Base-by-base conservation (phyloP, 2,113 vertebrate species). In the Sander lucioperca region DNA sequence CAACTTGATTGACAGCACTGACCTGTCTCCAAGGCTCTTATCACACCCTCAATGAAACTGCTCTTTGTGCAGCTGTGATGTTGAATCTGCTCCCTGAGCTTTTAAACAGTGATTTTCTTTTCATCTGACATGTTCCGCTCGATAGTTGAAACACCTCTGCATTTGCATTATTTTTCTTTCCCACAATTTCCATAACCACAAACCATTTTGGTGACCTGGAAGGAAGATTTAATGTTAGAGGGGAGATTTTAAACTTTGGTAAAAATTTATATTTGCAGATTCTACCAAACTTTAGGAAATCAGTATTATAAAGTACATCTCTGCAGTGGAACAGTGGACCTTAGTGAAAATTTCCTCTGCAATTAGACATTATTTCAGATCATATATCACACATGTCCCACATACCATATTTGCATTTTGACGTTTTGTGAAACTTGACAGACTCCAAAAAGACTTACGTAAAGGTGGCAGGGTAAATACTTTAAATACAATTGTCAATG, bases 1-100 rank as follows among this genome's bases (percentile, higher is more conserved):
- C 5, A 51, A 30, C 65, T 43, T 78, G 65, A 71, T 5, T 54
- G 67, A 54, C 58, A 71, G 19, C 36, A 30, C 58, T 71, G 67
- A 64, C 57, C 47, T 62, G 57, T 69, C 43, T 51, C 15, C 30
- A 43, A 61, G 23, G 48, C 36, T 71, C 77, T 71, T 36, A 71
- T 79, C 76, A 43, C 48, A 27, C 23, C 33, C 23, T 63, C 58
- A 33, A 57, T 70, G 56, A 82, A 56, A 18, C 25, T 33, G 50
- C 50, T 57, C 77, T 47, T 14, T 72, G 36, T 57, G 61, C 56
- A 51, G 65, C 57, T 54, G 27, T 51, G 66, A 78, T 58, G 43
- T 58, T 73, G 21, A 36, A 39, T 43, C 18, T 2, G 30, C 25
- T 51, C 45, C 7, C 54, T 27, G 21, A 53, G 51, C 70, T 62